Conservation (phyloP, 2,888 invertebrate species). For the Galerucella calmariensis region DNA sequence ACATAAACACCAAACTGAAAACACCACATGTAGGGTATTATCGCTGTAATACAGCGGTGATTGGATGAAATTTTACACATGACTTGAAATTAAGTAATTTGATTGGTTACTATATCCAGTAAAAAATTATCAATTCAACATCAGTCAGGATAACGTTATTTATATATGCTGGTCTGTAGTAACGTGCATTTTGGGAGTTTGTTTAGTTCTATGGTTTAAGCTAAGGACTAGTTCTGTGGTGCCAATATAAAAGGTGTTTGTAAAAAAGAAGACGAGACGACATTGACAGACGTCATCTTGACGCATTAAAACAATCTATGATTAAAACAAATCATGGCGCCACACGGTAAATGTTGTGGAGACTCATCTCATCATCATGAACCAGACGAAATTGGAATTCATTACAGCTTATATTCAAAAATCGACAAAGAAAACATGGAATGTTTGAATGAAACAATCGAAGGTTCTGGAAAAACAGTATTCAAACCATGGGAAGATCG, state of each 20-base stretch:
- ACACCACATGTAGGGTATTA: too few species aligned
- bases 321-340: conserved; percentile 63
- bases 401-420: conserved; percentile 88
- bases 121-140: not conserved
- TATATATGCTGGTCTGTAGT: too few species aligned
- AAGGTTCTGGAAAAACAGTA: conserved; percentile 87
- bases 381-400: conserved; percentile 76
- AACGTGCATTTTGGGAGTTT: too few species aligned
- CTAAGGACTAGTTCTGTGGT: not conserved
- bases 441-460: conserved; percentile 89
- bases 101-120: too few species aligned
- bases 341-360: conserved; percentile 71
- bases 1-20: too few species aligned
- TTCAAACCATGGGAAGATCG: conserved; percentile 94
- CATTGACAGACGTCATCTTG: not conserved
- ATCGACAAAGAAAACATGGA: conserved; percentile 88
- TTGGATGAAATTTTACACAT: too few species aligned
- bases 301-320: not conserved
- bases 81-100: too few species aligned
- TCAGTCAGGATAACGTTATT: too few species aligned
- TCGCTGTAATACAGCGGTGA: too few species aligned
- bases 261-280: not conserved
- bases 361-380: conserved; percentile 74
- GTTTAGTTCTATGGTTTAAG: too few species aligned
- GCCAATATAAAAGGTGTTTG: not conserved